phyloP scores from a whole-genome alignment of 2,113 vertebrate genomes.

The Myiozetetes cayanensis region DNA sequence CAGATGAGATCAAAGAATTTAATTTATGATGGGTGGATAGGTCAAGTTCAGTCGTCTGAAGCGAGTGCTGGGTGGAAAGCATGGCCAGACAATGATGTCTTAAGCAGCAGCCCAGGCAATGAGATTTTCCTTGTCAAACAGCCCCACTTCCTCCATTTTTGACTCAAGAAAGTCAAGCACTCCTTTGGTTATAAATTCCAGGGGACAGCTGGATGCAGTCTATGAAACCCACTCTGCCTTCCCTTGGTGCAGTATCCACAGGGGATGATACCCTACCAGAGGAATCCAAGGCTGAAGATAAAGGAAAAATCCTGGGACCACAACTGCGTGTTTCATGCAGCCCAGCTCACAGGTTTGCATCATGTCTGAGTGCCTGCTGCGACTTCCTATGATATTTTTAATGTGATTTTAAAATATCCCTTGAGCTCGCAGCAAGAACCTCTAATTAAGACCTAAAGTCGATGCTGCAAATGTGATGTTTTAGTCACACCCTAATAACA shows the following conservation, averaged over 20 bases:
- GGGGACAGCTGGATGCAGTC: neutral
- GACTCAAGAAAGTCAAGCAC: neutral
- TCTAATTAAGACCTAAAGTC: conserved; percentile 40
- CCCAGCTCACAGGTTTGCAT: neutral
- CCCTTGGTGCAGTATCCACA: neutral
- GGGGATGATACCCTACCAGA: neutral
- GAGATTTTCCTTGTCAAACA: neutral
- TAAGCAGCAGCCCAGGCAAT: conserved; percentile 14
- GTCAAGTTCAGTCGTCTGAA: conserved; percentile 58
- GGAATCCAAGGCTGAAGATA: neutral
- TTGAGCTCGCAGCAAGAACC: neutral
- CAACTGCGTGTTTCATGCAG: neutral
- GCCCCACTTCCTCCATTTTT: neutral
- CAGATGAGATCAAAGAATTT: conserved; percentile 72
- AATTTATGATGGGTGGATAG: conserved; percentile 68
- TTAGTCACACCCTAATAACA: conserved; percentile 59
- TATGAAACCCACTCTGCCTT: neutral
- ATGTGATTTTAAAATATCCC: neutral
- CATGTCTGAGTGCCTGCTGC: neutral
- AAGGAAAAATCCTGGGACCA: neutral
- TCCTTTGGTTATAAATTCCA: neutral
- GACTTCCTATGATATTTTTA: neutral
- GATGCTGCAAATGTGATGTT: conserved; percentile 28
- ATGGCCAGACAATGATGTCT: conserved; percentile 3
- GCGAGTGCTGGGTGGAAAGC: neutral